Evolutionary conservation across 2,888 invertebrate genomes (phyloP).

Genomic region (Drosophila paramelanica): DNA sequence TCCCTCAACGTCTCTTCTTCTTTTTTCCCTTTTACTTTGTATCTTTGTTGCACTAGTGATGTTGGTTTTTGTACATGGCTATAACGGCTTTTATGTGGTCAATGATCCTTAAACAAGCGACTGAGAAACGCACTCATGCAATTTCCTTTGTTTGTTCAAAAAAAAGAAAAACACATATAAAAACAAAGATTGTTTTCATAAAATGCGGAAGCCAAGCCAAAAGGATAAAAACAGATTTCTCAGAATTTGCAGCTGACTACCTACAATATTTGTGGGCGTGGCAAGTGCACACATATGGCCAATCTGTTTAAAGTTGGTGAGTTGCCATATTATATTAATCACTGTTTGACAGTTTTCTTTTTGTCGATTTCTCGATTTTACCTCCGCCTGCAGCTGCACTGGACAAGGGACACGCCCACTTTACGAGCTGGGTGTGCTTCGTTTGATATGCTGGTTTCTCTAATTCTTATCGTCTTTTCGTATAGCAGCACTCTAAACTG

Average conservation of each 20-base stretch:
- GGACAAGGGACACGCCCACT: conserved; percentile 30
- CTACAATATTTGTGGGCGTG: conserved; percentile 36
- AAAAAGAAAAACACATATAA: background rate
- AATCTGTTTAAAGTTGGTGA: conserved; percentile 29
- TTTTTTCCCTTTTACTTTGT: conserved; percentile 13
- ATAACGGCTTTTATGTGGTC: conserved; percentile 78
- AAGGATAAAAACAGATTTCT: conserved; percentile 46
- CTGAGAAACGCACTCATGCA: conserved; percentile 42
- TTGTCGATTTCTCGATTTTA: background rate
- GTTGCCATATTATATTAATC: conserved; percentile 31
- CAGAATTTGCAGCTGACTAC: conserved; percentile 11
- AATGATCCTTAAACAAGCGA: conserved; percentile 67
- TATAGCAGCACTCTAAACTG: conserved; percentile 22
- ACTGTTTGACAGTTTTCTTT: conserved; percentile 25
- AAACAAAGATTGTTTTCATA: conserved; percentile 3
- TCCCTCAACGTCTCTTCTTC: conserved; percentile 18
- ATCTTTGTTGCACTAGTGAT: conserved; percentile 23
- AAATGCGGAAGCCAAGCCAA: conserved; percentile 26
- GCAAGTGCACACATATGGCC: conserved; percentile 23
- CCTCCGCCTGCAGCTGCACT: conserved; percentile 20
- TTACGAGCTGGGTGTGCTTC: conserved; percentile 19
- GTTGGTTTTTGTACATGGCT: conserved; percentile 45
- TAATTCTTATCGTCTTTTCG: conserved; percentile 34
- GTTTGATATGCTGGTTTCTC: conserved; percentile 24
- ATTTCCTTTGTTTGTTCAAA: conserved; percentile 38